phyloP scores from a whole-genome alignment of 2,888 invertebrate species.

The Beris morrisii region DNA sequence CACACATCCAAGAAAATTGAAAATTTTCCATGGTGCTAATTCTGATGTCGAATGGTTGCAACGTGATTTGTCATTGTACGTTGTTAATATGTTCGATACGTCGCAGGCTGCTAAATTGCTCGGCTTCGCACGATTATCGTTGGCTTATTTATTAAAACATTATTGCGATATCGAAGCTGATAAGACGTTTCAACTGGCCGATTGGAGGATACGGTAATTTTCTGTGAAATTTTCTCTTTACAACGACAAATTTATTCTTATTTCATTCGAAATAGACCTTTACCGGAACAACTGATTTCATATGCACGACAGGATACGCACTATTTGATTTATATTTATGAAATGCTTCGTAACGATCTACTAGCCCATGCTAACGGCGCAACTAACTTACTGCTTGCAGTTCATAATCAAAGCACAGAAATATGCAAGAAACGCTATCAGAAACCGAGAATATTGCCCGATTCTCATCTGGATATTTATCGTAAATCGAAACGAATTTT shows the following conservation, averaged over 20 bases:
- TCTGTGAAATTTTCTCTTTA: not conserved
- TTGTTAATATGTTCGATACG: constrained; percentile 98
- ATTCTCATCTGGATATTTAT: constrained; percentile 76
- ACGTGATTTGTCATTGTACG: constrained; percentile 89
- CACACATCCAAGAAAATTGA: constrained; percentile 84
- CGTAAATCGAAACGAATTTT: constrained; percentile 77
- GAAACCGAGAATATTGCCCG: constrained; percentile 71
- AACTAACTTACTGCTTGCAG: constrained; percentile 67
- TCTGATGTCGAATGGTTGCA: constrained; percentile 92
- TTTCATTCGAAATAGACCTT: constrained; percentile 62
- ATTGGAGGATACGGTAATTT: constrained; percentile 82
- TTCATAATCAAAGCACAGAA: constrained; percentile 72
- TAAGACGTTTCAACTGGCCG: constrained; percentile 91
- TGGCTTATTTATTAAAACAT: constrained; percentile 74
- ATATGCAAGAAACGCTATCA: constrained; percentile 80
- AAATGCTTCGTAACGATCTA: constrained; percentile 74
- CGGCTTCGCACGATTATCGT: constrained; percentile 68
- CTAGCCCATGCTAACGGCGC: constrained; percentile 66
- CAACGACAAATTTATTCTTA: not conserved
- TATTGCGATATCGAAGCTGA: constrained; percentile 81
- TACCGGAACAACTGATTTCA: constrained; percentile 74
- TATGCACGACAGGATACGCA: constrained; percentile 97
- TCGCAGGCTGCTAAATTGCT: constrained; percentile 81
- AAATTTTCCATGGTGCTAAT: constrained; percentile 93
- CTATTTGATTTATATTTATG: constrained; percentile 88